Conservation (phyloP, 2,113 vertebrate genomes). For the Prunella fulvescens region DNA sequence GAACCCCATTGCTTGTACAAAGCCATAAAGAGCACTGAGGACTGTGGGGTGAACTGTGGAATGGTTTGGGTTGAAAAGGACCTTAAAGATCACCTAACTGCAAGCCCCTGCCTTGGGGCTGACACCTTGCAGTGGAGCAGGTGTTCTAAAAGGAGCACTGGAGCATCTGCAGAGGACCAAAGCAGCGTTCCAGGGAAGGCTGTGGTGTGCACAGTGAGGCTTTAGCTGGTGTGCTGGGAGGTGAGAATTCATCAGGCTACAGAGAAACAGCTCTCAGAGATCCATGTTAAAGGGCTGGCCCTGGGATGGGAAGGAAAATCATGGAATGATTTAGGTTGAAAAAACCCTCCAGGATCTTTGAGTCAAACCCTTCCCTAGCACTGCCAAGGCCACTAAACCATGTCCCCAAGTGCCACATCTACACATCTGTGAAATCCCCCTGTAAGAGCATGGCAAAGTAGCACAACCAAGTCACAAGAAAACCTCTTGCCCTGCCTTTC, state of each 20-base stretch:
- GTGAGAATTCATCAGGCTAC: background rate
- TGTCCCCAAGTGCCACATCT: background rate
- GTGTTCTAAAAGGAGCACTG: background rate
- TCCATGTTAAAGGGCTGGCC: accelerated
- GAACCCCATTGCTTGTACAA: background rate
- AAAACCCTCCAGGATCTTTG: background rate
- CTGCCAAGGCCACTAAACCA: background rate
- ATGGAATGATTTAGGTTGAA: background rate
- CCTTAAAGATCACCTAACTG: background rate
- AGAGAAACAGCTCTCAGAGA: background rate
- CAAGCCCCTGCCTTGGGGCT: background rate
- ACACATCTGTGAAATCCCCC: background rate
- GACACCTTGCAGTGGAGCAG: background rate
- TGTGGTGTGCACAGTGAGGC: background rate
- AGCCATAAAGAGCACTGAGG: background rate
- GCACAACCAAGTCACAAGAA: background rate
- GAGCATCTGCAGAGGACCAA: background rate
- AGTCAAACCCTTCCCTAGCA: background rate
- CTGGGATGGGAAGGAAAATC: background rate
- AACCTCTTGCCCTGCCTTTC: background rate
- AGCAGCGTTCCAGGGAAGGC: background rate
- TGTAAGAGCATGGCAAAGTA: accelerated
- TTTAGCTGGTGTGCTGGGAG: background rate
- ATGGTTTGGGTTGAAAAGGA: background rate
- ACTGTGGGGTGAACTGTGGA: background rate